A percentile compares a stretch with the other conserved stretches of the same genome.
Evolutionary conservation across 1,140 invertebrate genomes (phyloP).

Genomic region (Hypothenemus hampei): DNA sequence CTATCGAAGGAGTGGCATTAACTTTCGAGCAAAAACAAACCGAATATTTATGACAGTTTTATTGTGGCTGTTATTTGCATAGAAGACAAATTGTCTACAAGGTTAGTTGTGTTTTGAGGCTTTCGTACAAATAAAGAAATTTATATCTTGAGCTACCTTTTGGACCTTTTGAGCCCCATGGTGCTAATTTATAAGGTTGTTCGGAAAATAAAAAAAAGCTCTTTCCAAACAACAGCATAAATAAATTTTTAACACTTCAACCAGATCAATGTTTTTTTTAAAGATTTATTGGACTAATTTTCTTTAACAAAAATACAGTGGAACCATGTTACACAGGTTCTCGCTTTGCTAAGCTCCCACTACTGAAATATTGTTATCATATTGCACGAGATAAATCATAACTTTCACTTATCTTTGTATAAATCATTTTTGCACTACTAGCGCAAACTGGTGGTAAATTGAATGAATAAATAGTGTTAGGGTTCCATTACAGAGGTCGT

Average conservation of each 20-base stretch:
- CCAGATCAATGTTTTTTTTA: no score
- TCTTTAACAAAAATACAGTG: no score
- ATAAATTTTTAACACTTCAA: no score
- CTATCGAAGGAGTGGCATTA: background rate
- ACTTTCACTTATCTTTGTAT: background rate
- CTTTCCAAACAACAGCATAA: no score
- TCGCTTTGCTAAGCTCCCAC: no score
- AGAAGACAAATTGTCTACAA: conserved; percentile 7
- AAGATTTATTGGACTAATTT: no score
- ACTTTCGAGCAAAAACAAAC: background rate
- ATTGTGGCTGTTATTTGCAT: background rate
- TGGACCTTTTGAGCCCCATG: background rate
- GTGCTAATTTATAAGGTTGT: conserved; percentile 6
- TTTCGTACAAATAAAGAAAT: conserved; percentile 5
- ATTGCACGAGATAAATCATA: no score
- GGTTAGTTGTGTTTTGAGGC: conserved; percentile 1
- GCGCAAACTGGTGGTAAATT: background rate
- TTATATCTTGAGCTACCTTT: background rate
- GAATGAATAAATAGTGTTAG: background rate
- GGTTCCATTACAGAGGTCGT: conserved; percentile 12
- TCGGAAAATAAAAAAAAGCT: no score
- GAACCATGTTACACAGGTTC: no score
- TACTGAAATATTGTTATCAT: no score
- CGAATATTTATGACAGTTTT: background rate
- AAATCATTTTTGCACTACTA: conserved; percentile 16